phyloP scores from a whole-genome alignment of 2,113 vertebrate species.

The Grantiella picta region DNA sequence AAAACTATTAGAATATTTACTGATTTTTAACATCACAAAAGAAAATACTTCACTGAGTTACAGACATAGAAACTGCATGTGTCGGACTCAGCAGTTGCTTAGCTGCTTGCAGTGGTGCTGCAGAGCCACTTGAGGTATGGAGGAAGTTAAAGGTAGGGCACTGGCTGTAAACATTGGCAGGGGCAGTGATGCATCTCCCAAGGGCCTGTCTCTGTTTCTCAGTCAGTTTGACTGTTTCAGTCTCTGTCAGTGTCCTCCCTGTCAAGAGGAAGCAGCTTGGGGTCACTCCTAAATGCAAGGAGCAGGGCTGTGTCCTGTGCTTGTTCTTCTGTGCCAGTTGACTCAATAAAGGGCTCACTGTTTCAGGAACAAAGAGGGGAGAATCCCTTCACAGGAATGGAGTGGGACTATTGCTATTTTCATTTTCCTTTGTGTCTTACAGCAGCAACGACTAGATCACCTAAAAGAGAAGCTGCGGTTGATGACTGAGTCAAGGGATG shows the following conservation, averaged over 20 bases:
- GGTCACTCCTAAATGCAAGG: background rate
- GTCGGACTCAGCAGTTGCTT: background rate
- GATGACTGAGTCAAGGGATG: conserved; percentile 80
- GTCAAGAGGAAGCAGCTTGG: background rate
- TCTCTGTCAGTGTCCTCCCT: background rate
- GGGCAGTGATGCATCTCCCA: background rate
- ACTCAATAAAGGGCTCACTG: background rate
- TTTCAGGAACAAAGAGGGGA: background rate
- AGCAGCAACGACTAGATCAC: conserved; percentile 83
- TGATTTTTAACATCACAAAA: background rate
- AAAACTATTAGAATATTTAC: background rate
- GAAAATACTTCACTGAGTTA: background rate
- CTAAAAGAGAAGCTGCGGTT: conserved; percentile 87
- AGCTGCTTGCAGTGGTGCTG: background rate
- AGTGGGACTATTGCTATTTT: background rate
- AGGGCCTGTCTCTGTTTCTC: background rate
- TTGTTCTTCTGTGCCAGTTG: background rate
- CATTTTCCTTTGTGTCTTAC: background rate
- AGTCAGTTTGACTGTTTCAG: background rate
- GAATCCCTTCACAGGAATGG: background rate
- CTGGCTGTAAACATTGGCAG: rapidly evolving
- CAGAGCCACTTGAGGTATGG: background rate
- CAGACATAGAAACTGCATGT: background rate
- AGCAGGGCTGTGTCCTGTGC: background rate
- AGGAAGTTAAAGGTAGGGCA: background rate